Conservation (phyloP, 2,797 vertebrate genomes). For the Amazona finschi region DNA sequence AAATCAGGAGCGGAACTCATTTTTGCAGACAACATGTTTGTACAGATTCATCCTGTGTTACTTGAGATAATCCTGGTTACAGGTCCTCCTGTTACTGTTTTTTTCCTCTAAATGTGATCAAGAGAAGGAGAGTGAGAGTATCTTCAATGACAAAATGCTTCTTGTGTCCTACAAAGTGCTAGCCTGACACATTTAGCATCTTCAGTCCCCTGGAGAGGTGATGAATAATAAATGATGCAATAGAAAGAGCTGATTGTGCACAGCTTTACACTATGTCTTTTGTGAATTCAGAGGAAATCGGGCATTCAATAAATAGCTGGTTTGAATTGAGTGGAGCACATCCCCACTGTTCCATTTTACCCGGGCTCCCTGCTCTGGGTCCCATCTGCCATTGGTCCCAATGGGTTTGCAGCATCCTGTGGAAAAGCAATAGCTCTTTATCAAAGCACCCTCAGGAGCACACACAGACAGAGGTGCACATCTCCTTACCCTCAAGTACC, state of each 20-base stretch:
- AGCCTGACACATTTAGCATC: background rate
- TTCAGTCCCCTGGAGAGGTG: background rate
- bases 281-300: background rate
- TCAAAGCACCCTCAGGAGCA: accelerated
- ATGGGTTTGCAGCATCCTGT: background rate
- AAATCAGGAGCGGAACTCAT: background rate
- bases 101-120: background rate
- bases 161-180: background rate
- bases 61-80: background rate
- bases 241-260: background rate
- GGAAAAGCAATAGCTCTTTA: background rate
- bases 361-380: accelerated
- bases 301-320: background rate
- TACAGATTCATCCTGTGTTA: background rate
- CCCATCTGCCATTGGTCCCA: accelerated
- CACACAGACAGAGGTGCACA: accelerated
- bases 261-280: background rate
- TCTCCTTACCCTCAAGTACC: background rate
- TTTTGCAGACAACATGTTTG: background rate
- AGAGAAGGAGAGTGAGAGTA: background rate
- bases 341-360: background rate
- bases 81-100: background rate
- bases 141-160: slow-evolving; percentile 7
- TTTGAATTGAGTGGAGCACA: background rate
- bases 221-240: background rate